Conservation (phyloP, 1,140 invertebrate species). For the Artemia franciscana region DNA sequence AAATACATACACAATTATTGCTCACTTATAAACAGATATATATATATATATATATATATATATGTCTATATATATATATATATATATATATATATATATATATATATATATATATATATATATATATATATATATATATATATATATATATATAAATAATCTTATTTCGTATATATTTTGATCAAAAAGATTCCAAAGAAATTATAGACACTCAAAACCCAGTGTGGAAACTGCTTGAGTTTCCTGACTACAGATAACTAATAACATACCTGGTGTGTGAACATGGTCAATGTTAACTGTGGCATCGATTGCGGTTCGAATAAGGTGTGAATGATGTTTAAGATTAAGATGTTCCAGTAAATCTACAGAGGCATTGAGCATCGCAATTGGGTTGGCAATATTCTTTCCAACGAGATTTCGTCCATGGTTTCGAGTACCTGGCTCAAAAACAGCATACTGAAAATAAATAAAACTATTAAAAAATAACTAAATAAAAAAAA, state of each 20-base stretch:
- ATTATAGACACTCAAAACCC: not conserved
- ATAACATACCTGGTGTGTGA: slow-evolving; percentile 37
- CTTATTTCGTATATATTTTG: too few species aligned
- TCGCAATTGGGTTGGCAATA: slow-evolving; percentile 89
- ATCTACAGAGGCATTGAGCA: slow-evolving; percentile 75
- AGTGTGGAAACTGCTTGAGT: not conserved
- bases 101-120: too few species aligned
- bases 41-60: too few species aligned
- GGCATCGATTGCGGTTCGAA: slow-evolving; percentile 46
- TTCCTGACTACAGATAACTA: not conserved
- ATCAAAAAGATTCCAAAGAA: too few species aligned
- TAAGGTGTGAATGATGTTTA: slow-evolving; percentile 49
- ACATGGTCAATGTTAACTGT: slow-evolving; percentile 59
- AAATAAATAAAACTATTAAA: slow-evolving; percentile 21
- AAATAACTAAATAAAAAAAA: too few species aligned
- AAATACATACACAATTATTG: too few species aligned
- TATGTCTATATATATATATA: too few species aligned
- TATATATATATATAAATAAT: too few species aligned
- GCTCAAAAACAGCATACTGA: slow-evolving; percentile 74
- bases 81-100: too few species aligned
- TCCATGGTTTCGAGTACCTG: slow-evolving; percentile 83
- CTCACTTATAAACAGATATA: too few species aligned
- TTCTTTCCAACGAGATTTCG: slow-evolving; percentile 80
- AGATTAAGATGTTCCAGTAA: slow-evolving; percentile 75
- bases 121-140: too few species aligned